Conservation (phyloP, 2,797 vertebrate genomes). For the Neostethus bicornis region DNA sequence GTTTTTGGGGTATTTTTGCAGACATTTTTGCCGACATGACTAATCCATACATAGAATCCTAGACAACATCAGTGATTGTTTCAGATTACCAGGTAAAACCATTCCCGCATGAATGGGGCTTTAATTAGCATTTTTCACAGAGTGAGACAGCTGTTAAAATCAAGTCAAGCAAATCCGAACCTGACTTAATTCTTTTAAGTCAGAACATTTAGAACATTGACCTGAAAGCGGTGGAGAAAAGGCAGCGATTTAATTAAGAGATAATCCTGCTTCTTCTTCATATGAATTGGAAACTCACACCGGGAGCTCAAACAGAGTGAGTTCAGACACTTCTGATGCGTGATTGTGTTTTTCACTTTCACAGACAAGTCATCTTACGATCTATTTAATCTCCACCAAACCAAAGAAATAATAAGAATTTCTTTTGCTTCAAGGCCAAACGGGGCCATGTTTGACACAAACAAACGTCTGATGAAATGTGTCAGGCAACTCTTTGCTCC, state of each 20-base stretch:
- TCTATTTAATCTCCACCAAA: conserved; percentile 4
- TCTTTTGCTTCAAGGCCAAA: conserved; percentile 7
- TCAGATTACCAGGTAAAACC: too few species aligned
- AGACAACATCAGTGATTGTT: too few species aligned
- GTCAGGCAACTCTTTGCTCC: conserved; percentile 17
- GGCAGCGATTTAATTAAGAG: conserved; percentile 37
- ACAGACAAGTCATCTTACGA: conserved; percentile 8
- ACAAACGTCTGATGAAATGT: conserved; percentile 29
- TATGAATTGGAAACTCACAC: conserved; percentile 8
- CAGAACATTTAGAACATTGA: neutral
- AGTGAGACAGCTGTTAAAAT: conserved; percentile 11
- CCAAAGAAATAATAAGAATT: neutral
- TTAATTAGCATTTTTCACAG: neutral
- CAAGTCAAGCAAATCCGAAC: neutral
- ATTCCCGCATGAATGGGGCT: conserved; percentile 1
- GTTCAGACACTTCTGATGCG: neutral
- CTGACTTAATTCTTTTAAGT: neutral
- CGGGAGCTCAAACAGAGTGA: neutral
- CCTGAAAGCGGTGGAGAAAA: conserved; percentile 22
- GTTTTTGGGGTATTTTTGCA: too few species aligned
- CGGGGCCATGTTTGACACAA: conserved; percentile 22
- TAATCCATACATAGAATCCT: too few species aligned
- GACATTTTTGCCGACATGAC: too few species aligned
- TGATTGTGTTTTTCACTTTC: neutral
- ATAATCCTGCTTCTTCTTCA: conserved; percentile 27